phyloP scores from a whole-genome alignment of 1,140 invertebrate species.

The Sarcophaga bullata region DNA sequence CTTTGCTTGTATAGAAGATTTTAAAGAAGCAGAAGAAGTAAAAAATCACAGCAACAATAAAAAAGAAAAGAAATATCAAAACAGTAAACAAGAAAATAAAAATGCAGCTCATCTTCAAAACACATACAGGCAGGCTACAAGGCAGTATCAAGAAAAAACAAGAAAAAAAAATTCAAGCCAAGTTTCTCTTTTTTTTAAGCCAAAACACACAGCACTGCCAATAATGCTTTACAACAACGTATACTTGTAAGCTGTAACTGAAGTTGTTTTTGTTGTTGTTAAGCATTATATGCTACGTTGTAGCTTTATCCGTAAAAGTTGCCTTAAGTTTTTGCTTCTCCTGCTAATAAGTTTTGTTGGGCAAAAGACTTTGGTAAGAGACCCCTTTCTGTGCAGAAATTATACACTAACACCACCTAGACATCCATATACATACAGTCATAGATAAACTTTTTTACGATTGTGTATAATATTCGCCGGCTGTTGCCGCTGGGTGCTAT shows the following conservation, averaged over 20 bases:
- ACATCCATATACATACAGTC: too few species aligned
- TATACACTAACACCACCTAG: too few species aligned
- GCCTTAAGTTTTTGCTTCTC: not conserved
- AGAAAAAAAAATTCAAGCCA: not conserved
- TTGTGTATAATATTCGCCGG: not conserved
- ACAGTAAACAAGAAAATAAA: not conserved
- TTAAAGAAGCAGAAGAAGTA: not conserved
- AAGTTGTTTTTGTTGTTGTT: not conserved
- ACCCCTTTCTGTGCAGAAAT: not conserved
- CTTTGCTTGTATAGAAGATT: not conserved
- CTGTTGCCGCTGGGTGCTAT: not conserved
- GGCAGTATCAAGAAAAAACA: not conserved
- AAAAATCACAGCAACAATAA: not conserved
- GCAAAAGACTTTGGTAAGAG: not conserved
- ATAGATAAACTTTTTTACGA: too few species aligned
- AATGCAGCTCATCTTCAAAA: constrained; percentile 20
- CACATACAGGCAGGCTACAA: not conserved
- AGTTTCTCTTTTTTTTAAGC: not conserved
- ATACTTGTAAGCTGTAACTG: not conserved
- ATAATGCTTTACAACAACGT: not conserved
- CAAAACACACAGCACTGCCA: not conserved
- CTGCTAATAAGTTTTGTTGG: not conserved
- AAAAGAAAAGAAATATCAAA: constrained; percentile 15
- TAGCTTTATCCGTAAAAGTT: constrained; percentile 34
- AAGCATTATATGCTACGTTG: not conserved